A percentile compares a stretch with the other conserved stretches of the same genome.
Evolutionary conservation across 2,888 invertebrate species (phyloP).

Genomic region (Drosophila birchii): DNA sequence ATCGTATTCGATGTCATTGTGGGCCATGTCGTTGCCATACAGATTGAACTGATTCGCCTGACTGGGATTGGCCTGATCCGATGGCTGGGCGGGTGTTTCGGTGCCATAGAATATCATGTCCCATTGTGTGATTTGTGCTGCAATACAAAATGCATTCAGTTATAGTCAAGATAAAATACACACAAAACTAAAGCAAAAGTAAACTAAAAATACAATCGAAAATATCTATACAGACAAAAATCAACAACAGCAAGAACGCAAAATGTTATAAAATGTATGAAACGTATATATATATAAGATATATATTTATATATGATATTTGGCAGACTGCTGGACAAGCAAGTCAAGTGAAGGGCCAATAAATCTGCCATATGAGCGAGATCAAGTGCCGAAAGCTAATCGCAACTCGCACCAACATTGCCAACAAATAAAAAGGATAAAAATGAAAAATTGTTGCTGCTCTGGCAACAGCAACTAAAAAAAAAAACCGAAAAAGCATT

Average conservation of each 20-base stretch:
- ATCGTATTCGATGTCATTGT: conserved; percentile 87
- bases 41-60: conserved; percentile 65
- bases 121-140: conserved; percentile 90
- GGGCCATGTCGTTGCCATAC: conserved; percentile 86
- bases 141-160: conserved; percentile 46
- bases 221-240: conserved; percentile 27
- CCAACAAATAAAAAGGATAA: conserved; percentile 1
- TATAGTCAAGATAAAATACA: conserved; percentile 12
- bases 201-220: conserved; percentile 16
- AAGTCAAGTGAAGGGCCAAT: conserved; percentile 52
- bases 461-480: conserved; percentile 32
- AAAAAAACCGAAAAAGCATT: conserved; percentile 21
- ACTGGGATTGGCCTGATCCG: conserved; percentile 81
- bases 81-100: conserved; percentile 87
- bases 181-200: background rate
- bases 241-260: conserved; percentile 37
- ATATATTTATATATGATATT: too few relatives aligned
- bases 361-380: conserved; percentile 69
- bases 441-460: conserved; percentile 63
- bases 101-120: conserved; percentile 93
- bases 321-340: conserved; percentile 40
- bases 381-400: conserved; percentile 50
- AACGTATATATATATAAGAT: background rate
- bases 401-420: conserved; percentile 19
- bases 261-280: conserved; percentile 50